Base-by-base conservation (phyloP, 1,140 invertebrate species). In the Eupristina koningsbergeri region DNA sequence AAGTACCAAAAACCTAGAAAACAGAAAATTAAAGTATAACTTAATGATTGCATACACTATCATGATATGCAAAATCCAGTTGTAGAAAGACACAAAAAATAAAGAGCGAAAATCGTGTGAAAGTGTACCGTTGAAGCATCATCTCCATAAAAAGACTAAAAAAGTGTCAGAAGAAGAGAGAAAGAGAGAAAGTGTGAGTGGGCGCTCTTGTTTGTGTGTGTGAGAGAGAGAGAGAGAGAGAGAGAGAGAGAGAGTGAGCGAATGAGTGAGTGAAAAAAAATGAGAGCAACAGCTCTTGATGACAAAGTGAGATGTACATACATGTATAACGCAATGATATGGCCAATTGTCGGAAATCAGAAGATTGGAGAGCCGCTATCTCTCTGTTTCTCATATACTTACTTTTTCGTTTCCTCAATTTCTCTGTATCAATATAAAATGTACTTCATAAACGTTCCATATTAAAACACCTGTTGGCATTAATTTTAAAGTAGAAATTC, bases 71-170 rank as follows among this genome's bases (percentile, higher is more conserved):
- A 63, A 76, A 76, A 64, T 50, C 53, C 3, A 39, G 50, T 75
- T 36, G 36, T 3, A n/a, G 36, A 71, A 34, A n/a, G 34, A 47
- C 3, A n/a, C 26, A n/a, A 73, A 36, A 81, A 73, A 47, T 31
- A n/a, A 58, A n/a, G 31, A 22, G 61, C 15, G 53, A 64, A 58
- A 64, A 58, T 58, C 50, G 50, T 34, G 45, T 78, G 80, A 81
- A 81, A 81, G 80, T 80, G 6, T 80, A 80, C 47, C 50, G 22
- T 73, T 80, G 67, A 73, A 39, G 73, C 71, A 53, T 31, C 29
- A 36, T 13, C 45, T 22, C 13, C 29, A 0, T n/a, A 58, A 41
- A 61, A 39, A 74, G 45, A 50, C 9, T 31, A 36, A 31, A 6
- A 50, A 8, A 29, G 13, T 29, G 45, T 13, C 7, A 73, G 71